Conservation (phyloP, 2,113 vertebrate species). For the Python bivittatus region DNA sequence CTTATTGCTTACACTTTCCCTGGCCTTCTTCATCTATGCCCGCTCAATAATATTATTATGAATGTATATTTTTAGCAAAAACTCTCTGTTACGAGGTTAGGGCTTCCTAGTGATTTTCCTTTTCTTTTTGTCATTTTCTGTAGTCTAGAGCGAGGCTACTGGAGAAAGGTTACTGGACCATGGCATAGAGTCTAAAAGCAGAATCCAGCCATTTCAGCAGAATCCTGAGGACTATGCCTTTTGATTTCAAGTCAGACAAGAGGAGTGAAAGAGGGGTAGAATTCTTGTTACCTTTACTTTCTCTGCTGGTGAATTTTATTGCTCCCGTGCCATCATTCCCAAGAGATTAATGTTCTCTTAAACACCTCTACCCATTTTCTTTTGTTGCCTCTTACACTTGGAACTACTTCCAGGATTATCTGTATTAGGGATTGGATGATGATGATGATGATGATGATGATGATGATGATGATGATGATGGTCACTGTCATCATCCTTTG, state of each 20-base stretch:
- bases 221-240: not conserved
- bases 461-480: not conserved
- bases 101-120: conserved; percentile 81
- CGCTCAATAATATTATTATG: conserved; percentile 99
- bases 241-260: not conserved
- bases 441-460: not conserved
- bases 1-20: conserved; percentile 90
- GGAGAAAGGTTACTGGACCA: not conserved
- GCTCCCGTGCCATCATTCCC: not conserved
- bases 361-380: not conserved
- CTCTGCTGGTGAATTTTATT: not conserved
- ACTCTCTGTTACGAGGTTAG: conserved; percentile 90
- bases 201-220: not conserved
- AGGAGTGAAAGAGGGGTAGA: not conserved
- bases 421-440: not conserved
- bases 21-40: conserved; percentile 87
- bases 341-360: not conserved
- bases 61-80: conserved; percentile 97
- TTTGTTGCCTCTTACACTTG: not conserved
- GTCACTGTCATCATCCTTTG: not conserved
- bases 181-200: not conserved
- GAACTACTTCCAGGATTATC: not conserved
- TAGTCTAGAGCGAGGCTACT: conserved; percentile 53
- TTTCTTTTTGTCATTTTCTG: conserved; percentile 78
- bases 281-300: not conserved